These are phyloP conservation scores for Danaus plexippus DNA, from an alignment of 1,140 invertebrate species.

Conservation along the genomic window DNA sequence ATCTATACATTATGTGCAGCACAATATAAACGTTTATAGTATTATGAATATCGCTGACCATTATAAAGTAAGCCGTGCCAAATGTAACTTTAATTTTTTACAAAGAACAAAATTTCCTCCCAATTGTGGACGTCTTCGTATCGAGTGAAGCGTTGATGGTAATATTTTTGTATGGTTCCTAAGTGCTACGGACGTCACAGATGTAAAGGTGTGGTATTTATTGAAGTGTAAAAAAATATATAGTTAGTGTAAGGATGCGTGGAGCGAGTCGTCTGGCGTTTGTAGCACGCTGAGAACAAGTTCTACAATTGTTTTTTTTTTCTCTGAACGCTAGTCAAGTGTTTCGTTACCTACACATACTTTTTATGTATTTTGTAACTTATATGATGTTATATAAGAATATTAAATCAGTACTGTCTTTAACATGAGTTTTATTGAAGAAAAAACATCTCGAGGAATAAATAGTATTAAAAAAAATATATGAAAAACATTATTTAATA, in stretches of 20 bases:
- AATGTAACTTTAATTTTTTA: constrained; percentile 23
- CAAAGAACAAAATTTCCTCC: constrained; percentile 10
- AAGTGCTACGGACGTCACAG: constrained; percentile 19
- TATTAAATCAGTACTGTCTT: constrained; percentile 65
- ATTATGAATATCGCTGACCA: no score
- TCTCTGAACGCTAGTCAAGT: constrained; percentile 62
- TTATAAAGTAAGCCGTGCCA: constrained; percentile 17
- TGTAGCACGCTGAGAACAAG: constrained; percentile 16
- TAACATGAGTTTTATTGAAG: constrained; percentile 7
- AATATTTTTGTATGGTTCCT: constrained; percentile 26
- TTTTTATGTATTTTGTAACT: constrained; percentile 67
- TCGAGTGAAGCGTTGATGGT: background rate
- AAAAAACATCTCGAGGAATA: constrained; percentile 8
- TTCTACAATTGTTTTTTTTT: constrained; percentile 23
- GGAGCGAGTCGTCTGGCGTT: constrained; percentile 10
- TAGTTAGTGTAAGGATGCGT: background rate
- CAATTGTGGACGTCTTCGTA: no score
- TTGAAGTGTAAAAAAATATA: constrained; percentile 2
- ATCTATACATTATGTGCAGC: no score
- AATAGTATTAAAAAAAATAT: constrained; percentile 10
- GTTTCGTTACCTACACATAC: constrained; percentile 68
- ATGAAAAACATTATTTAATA: constrained; percentile 6
- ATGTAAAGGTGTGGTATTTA: constrained; percentile 9
- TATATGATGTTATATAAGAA: constrained; percentile 65
- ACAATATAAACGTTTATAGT: no score